Evolutionary conservation across 2,888 invertebrate genomes (phyloP).

Genomic region (Cosmia trapezina): DNA sequence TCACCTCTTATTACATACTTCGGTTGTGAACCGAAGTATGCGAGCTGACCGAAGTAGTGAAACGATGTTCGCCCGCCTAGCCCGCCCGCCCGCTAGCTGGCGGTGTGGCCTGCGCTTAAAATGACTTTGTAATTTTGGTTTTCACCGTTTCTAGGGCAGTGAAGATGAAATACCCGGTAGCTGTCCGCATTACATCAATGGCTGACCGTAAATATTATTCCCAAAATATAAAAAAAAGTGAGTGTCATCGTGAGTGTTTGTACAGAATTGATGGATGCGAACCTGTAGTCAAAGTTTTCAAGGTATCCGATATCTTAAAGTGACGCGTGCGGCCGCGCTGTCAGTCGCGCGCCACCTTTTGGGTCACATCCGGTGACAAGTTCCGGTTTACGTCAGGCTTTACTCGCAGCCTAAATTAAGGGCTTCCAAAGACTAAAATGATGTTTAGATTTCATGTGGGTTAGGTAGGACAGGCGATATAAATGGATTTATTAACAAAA

Average conservation of each 20-base stretch:
- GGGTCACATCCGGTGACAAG: conserved; percentile 81
- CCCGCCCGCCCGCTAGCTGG: too few species aligned
- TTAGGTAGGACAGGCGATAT: too few species aligned
- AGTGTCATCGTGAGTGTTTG: not conserved
- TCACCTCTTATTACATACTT: too few species aligned
- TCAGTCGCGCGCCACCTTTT: conserved; percentile 75
- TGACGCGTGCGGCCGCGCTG: conserved; percentile 37
- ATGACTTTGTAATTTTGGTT: not conserved
- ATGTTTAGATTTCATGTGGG: not conserved
- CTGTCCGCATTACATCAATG: too few species aligned
- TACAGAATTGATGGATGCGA: not conserved
- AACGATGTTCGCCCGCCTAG: too few species aligned
- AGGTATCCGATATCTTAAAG: conserved; percentile 53
- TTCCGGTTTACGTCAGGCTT: conserved; percentile 67
- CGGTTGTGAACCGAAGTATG: too few species aligned
- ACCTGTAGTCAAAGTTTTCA: conserved; percentile 32
- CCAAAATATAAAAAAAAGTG: too few species aligned
- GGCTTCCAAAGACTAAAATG: conserved; percentile 25
- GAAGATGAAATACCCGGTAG: not conserved
- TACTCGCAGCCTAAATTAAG: conserved; percentile 45
- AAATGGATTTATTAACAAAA: too few species aligned
- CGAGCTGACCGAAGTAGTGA: too few species aligned
- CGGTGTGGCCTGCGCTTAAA: too few species aligned
- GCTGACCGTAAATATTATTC: not conserved
- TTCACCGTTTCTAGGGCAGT: not conserved